A percentile compares a stretch with the other conserved stretches of the same genome.
Conservation (phyloP, 92 coral and sea anemone genomes). For the Heteractis magnifica region DNA sequence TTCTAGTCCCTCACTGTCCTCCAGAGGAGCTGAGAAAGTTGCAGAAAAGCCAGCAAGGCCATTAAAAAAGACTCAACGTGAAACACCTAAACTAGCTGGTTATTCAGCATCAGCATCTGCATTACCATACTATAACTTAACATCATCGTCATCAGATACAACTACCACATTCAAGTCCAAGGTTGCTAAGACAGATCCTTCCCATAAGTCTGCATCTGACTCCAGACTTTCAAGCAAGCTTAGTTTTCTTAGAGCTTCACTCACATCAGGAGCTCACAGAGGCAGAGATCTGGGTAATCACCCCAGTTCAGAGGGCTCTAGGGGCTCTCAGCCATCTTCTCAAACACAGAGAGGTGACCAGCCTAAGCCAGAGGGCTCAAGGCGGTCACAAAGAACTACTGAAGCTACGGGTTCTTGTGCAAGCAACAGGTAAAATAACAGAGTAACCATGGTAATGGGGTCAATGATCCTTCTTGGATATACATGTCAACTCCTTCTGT, state of each 20-base stretch:
- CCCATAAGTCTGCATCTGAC: slow-evolving; percentile 31
- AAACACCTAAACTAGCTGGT: slow-evolving; percentile 14
- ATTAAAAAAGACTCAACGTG: slow-evolving; percentile 18
- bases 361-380: slow-evolving; percentile 99
- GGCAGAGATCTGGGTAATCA: slow-evolving; percentile 53
- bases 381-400: slow-evolving; percentile 97
- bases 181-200: slow-evolving; percentile 20
- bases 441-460: not conserved
- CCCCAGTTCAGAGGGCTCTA: slow-evolving; percentile 42
- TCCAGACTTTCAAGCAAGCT: slow-evolving; percentile 27
- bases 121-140: slow-evolving; percentile 5
- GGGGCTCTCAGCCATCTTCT: slow-evolving; percentile 37
- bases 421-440: slow-evolving; percentile 71
- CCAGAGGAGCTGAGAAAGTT: slow-evolving; percentile 20
- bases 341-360: slow-evolving; percentile 62
- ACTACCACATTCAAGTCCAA: slow-evolving; percentile 13
- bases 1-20: slow-evolving; percentile 18
- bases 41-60: slow-evolving; percentile 15
- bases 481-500: too few relatives aligned
- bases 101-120: slow-evolving; percentile 2
- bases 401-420: slow-evolving; percentile 99
- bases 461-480: not conserved
- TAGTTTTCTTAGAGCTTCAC: slow-evolving; percentile 32
- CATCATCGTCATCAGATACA: slow-evolving; percentile 22
- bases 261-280: slow-evolving; percentile 38